Evolutionary conservation across 2,888 invertebrate species (phyloP).

Genomic region (Scaptomyza caliginosa): DNA sequence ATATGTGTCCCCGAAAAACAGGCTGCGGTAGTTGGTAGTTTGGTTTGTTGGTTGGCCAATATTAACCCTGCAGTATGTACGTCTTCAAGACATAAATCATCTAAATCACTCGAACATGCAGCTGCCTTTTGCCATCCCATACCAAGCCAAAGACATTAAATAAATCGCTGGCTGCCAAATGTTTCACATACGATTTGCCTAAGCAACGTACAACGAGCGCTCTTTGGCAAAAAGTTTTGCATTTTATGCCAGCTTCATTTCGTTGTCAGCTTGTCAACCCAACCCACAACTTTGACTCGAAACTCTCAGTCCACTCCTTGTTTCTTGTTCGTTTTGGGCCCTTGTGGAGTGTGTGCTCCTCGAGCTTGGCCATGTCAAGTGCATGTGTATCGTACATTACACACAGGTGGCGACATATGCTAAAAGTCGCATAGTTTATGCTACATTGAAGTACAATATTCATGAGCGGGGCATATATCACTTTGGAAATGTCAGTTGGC

Average conservation of each 20-base stretch:
- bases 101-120: conserved; percentile 84
- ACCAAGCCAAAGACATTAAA: conserved; percentile 81
- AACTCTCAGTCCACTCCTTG: conserved; percentile 11
- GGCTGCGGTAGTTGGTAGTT: conserved; percentile 46
- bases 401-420: conserved; percentile 76
- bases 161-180: conserved; percentile 84
- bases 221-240: conserved; percentile 68
- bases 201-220: conserved; percentile 53
- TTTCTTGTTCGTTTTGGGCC: conserved; percentile 1
- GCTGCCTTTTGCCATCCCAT: conserved; percentile 47
- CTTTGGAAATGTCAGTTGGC: conserved; percentile 9
- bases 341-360: conserved; percentile 16
- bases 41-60: conserved; percentile 60
- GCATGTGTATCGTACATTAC: conserved; percentile 72
- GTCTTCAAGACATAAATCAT: conserved; percentile 83
- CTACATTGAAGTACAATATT: conserved; percentile 19
- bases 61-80: conserved; percentile 80
- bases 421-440: conserved; percentile 71
- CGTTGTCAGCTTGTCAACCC: conserved; percentile 8
- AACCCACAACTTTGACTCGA: neutral
- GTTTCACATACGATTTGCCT: conserved; percentile 81
- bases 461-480: conserved; percentile 39
- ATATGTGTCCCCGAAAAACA: conserved; percentile 71
- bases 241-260: conserved; percentile 53
- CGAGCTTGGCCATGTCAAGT: conserved; percentile 50